Evolutionary conservation across 2,797 vertebrate species (phyloP).

Genomic region (Coregonus suidteri): DNA sequence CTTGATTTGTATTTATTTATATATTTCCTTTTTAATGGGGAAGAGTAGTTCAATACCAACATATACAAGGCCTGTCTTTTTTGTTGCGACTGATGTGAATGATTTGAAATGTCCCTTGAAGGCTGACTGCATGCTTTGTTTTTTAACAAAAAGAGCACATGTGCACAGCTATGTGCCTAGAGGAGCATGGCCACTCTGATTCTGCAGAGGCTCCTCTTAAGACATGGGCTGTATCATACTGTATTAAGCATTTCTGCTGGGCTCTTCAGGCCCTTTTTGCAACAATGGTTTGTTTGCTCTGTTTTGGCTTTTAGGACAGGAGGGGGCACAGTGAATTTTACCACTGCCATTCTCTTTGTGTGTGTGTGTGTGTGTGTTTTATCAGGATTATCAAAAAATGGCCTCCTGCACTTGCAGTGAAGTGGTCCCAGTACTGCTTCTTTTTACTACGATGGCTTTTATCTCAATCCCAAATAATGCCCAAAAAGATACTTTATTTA

Average conservation of each 20-base stretch:
- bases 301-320: conserved; percentile 31
- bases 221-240: conserved; percentile 31
- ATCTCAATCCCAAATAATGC: conserved; percentile 65
- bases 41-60: conserved; percentile 1
- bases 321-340: conserved; percentile 19
- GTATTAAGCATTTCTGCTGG: conserved; percentile 44
- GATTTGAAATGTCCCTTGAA: conserved; percentile 39
- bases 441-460: conserved; percentile 72
- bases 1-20: too few species aligned
- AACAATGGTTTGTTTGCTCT: conserved; percentile 73
- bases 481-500: conserved; percentile 63
- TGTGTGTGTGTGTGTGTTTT: neutral
- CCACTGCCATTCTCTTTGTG: conserved; percentile 18
- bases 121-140: conserved; percentile 48
- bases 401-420: conserved; percentile 39
- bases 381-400: conserved; percentile 47
- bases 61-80: conserved; percentile 20
- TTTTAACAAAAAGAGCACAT: conserved; percentile 50
- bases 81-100: conserved; percentile 37
- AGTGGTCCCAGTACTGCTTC: conserved; percentile 37
- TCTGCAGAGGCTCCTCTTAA: conserved; percentile 41
- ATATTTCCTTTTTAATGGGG: neutral
- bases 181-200: conserved; percentile 29
- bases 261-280: conserved; percentile 50
- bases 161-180: conserved; percentile 56